Percentiles rank a stretch among this genome's conserved stretches.
These are phyloP conservation scores for Psittacara wagleri DNA, from an alignment of 2,113 vertebrate species.

Conservation along the genomic window DNA sequence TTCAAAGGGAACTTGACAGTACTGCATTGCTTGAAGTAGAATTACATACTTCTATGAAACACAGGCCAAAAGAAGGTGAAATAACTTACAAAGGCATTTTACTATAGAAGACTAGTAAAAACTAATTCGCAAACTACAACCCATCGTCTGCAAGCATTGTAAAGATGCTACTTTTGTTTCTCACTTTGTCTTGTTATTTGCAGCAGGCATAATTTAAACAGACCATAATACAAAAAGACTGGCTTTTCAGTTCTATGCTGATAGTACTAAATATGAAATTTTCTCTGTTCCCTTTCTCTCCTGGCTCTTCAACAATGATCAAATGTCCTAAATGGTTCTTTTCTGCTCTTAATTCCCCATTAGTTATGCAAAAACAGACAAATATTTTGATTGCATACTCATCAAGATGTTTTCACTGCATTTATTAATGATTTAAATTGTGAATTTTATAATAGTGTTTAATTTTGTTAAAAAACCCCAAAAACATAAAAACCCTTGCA, in stretches of 20 bases:
- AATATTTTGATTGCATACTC: background rate
- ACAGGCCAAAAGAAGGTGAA: background rate
- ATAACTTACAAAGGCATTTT: background rate
- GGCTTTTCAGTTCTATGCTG: background rate
- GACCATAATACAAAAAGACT: background rate
- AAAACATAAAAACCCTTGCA: background rate
- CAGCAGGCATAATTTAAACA: background rate
- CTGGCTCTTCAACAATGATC: background rate
- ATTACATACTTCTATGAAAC: background rate
- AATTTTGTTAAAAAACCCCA: background rate
- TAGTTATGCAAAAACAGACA: background rate
- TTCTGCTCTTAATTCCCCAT: background rate
- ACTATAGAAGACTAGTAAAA: background rate
- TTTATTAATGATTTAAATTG: background rate
- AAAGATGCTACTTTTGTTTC: background rate
- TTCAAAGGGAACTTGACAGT: background rate
- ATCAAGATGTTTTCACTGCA: background rate
- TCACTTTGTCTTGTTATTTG: background rate
- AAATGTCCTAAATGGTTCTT: background rate
- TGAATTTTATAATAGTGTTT: background rate
- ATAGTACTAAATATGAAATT: background rate
- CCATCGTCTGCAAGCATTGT: background rate
- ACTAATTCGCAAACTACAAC: background rate
- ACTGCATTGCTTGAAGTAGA: background rate
- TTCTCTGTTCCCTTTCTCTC: background rate